phyloP scores from a whole-genome alignment of 2,113 vertebrate genomes.

The Hemiprocne comata region DNA sequence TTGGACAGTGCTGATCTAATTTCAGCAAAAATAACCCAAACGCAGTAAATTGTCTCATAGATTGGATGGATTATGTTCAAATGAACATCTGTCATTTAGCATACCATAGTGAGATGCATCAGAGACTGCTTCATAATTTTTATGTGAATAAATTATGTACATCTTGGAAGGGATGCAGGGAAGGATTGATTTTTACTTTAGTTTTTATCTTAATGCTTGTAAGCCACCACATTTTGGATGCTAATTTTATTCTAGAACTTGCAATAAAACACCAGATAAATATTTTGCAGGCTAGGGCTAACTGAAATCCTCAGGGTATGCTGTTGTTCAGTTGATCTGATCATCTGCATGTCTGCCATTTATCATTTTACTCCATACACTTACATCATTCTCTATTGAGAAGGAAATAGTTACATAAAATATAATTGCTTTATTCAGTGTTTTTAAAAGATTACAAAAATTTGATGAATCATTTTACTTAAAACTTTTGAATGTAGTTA shows the following conservation, averaged over 20 bases:
- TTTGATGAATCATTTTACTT: not conserved
- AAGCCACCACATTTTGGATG: not conserved
- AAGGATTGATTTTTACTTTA: not conserved
- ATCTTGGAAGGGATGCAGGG: not conserved
- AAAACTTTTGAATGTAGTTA: not conserved
- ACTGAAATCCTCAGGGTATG: not conserved
- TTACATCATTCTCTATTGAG: not conserved
- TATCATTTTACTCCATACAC: not conserved
- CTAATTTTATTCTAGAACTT: not conserved
- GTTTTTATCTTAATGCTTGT: not conserved
- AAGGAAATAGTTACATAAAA: not conserved
- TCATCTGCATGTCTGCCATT: not conserved
- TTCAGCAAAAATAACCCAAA: not conserved
- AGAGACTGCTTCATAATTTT: slow-evolving; percentile 14
- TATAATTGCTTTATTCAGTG: not conserved
- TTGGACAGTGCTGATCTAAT: not conserved
- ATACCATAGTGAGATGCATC: not conserved
- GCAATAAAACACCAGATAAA: not conserved
- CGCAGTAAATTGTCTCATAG: not conserved
- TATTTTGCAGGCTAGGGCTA: not conserved
- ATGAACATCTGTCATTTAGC: not conserved
- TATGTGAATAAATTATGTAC: not conserved
- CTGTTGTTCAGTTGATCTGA: not conserved
- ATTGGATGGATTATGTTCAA: not conserved
- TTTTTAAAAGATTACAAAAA: not conserved